phyloP scores from a whole-genome alignment of 2,113 vertebrate genomes.

The Gnathonemus longibarbis region DNA sequence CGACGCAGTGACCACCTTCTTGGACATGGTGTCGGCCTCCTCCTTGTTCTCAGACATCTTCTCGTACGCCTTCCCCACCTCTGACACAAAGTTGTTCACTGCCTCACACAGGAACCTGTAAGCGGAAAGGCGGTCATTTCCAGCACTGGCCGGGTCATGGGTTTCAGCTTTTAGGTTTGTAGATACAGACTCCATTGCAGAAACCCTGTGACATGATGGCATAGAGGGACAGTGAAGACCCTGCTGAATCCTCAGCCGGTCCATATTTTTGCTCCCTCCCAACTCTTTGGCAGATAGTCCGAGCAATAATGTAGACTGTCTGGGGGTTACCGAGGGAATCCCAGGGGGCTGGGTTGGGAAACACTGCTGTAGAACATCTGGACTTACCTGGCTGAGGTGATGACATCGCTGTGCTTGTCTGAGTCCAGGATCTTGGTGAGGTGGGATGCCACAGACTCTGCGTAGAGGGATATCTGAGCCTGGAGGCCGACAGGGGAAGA shows the following conservation, averaged over 20 bases:
- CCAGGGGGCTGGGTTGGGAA: not conserved
- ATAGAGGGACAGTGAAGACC: not conserved
- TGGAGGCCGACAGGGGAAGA: constrained; percentile 42
- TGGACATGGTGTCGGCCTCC: constrained; percentile 79
- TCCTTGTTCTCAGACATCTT: constrained; percentile 74
- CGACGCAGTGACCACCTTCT: constrained; percentile 53
- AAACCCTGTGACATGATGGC: not conserved
- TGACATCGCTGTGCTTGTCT: constrained; percentile 81
- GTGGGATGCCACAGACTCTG: constrained; percentile 82
- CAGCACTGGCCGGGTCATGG: not conserved
- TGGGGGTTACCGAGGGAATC: not conserved
- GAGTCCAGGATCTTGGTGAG: constrained; percentile 91
- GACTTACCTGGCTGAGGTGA: constrained; percentile 85
- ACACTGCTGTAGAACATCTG: not conserved
- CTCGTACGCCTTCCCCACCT: constrained; percentile 80
- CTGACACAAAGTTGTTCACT: constrained; percentile 76
- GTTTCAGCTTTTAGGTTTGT: not conserved
- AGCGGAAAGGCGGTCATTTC: not conserved
- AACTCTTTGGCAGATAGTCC: not conserved
- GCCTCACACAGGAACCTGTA: constrained; percentile 79
- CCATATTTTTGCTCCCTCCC: not conserved
- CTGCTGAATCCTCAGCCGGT: not conserved
- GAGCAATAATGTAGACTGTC: not conserved
- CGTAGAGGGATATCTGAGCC: constrained; percentile 79
- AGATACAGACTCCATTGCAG: not conserved